Evolutionary conservation across 2,888 invertebrate species (phyloP).

Genomic region (Neocrepidodera transversa): DNA sequence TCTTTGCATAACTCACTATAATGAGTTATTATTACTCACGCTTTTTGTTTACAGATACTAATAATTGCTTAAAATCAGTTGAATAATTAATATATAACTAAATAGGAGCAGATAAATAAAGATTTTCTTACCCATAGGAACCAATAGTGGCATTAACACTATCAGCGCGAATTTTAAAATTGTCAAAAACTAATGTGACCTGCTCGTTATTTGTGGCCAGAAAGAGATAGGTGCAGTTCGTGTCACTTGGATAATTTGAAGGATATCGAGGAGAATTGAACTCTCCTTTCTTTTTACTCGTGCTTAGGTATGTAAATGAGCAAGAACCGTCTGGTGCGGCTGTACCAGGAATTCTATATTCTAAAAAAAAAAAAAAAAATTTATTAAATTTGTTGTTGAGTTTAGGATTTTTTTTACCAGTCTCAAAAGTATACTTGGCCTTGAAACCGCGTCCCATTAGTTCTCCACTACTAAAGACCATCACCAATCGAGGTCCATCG

Average conservation of each 20-base stretch:
- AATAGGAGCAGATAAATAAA: no score
- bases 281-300: slow-evolving; percentile 85
- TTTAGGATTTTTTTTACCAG: slow-evolving; percentile 65
- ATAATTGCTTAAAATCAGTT: no score
- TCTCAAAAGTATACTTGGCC: slow-evolving; percentile 84
- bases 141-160: slow-evolving; percentile 78
- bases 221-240: slow-evolving; percentile 93
- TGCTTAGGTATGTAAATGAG: slow-evolving; percentile 88
- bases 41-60: no score
- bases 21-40: no score
- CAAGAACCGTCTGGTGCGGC: slow-evolving; percentile 92
- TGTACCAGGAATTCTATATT: slow-evolving; percentile 93
- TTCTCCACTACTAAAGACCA: slow-evolving; percentile 95
- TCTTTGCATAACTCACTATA: no score
- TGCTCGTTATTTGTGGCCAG: slow-evolving; percentile 86
- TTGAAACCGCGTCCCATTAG: slow-evolving; percentile 91
- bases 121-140: slow-evolving; percentile 70
- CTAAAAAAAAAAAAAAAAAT: slow-evolving; percentile 60
- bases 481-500: slow-evolving; percentile 90
- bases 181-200: slow-evolving; percentile 89
- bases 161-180: slow-evolving; percentile 87
- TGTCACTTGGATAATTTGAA: slow-evolving; percentile 94
- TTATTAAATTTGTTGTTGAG: slow-evolving; percentile 1
- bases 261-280: slow-evolving; percentile 97
- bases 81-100: no score